phyloP scores from a whole-genome alignment of 2,888 invertebrate genomes.

The Liodrosophila aerea region DNA sequence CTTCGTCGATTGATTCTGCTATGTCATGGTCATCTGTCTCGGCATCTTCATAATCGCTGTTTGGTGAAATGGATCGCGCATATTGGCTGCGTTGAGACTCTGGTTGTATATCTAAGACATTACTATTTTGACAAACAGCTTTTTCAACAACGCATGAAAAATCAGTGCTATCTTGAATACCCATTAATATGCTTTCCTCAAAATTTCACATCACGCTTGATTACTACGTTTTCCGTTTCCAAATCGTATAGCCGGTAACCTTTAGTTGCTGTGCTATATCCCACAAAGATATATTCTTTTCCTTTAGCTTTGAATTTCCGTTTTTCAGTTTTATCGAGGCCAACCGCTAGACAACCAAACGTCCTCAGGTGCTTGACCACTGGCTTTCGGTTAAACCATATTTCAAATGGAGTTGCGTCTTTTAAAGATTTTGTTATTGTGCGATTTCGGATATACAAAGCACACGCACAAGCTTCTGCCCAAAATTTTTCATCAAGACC shows the following conservation, averaged over 20 bases:
- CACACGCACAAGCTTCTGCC: constrained; percentile 12
- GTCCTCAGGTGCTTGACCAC: background rate
- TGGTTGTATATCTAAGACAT: too few relatives aligned
- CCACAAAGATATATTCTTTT: constrained; percentile 16
- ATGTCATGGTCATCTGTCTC: background rate
- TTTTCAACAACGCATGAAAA: background rate
- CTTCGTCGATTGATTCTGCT: background rate
- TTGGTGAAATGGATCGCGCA: too few relatives aligned
- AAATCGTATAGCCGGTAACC: constrained; percentile 3
- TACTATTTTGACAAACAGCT: background rate
- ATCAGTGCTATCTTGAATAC: background rate
- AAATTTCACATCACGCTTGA: constrained; percentile 8
- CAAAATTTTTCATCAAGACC: constrained; percentile 11
- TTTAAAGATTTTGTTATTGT: constrained; percentile 1
- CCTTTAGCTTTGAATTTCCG: constrained; percentile 11
- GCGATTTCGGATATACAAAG: constrained; percentile 6
- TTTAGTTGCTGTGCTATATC: constrained; percentile 10
- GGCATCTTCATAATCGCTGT: background rate
- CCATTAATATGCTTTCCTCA: constrained; percentile 5
- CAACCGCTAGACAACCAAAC: constrained; percentile 17
- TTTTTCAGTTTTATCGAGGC: constrained; percentile 16
- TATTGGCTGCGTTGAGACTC: too few relatives aligned
- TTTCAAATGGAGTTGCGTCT: constrained; percentile 5
- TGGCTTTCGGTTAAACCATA: constrained; percentile 9
- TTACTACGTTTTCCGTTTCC: constrained; percentile 1